Conservation (phyloP, 2,888 invertebrate species). For the Nebria brevicollis region DNA sequence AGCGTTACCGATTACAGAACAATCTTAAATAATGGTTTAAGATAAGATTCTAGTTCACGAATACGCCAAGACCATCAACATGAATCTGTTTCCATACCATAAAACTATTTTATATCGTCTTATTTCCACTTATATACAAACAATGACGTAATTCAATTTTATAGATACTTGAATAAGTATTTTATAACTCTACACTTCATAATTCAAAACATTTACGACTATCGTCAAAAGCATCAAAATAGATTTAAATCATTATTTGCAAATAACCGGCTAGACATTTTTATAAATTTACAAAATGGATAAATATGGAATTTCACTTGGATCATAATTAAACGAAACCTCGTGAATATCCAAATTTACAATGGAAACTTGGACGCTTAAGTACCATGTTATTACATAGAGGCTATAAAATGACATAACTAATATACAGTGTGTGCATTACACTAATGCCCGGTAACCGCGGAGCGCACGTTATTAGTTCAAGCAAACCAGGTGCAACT, state of each 20-base stretch:
- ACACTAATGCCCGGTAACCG: conserved; percentile 2
- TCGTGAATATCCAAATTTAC: conserved; percentile 6
- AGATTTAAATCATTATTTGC: too few species aligned
- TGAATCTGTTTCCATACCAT: background rate
- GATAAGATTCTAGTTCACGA: background rate
- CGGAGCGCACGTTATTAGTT: background rate
- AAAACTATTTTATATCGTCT: background rate
- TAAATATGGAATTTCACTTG: background rate
- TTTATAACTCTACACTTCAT: background rate
- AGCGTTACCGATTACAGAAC: background rate
- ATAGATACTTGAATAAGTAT: background rate
- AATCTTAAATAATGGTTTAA: background rate
- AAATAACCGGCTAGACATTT: too few species aligned
- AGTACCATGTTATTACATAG: conserved; percentile 2
- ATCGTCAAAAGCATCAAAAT: background rate
- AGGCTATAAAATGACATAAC: background rate
- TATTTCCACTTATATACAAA: background rate
- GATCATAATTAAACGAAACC: background rate
- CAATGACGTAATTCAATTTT: background rate
- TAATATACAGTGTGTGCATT: conserved; percentile 4
- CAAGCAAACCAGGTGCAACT: conserved; percentile 16
- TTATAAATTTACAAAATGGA: background rate
- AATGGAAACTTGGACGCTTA: conserved; percentile 13
- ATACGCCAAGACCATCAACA: background rate
- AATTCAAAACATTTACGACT: background rate